Conservation (phyloP, 2,888 invertebrate genomes). For the Dusona sp. region DNA sequence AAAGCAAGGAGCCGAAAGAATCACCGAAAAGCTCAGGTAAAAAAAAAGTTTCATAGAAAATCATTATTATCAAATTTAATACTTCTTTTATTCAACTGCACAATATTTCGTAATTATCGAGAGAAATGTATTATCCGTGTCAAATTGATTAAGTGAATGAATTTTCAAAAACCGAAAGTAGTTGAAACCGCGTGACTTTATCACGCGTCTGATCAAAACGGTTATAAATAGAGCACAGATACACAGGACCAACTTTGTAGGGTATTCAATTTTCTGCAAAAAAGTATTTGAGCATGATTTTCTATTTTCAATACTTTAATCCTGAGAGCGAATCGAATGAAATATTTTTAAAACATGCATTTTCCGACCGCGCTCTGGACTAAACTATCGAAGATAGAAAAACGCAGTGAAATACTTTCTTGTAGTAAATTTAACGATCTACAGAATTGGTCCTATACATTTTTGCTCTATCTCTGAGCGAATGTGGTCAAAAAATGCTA, state of each 20-base stretch:
- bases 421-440: no score
- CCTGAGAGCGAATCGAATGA: not conserved
- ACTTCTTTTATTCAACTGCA: not conserved
- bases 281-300: not conserved
- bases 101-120: not conserved
- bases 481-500: no score
- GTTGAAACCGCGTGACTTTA: not conserved
- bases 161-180: not conserved
- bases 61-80: not conserved
- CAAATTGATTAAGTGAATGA: not conserved
- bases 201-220: not conserved
- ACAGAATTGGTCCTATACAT: not conserved
- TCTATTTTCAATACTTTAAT: not conserved
- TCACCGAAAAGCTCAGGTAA: not conserved
- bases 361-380: no score
- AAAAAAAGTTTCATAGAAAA: not conserved
- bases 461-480: no score
- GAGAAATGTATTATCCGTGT: not conserved
- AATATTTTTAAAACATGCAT: no score
- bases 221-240: not conserved
- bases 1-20: slow-evolving; percentile 15
- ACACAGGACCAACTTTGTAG: not conserved
- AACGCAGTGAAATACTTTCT: no score
- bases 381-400: no score
- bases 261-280: not conserved